Evolutionary conservation across 2,797 vertebrate species (phyloP), one percentile per base, ranked within the genome.

Genomic region (Aeoliscus strigatus): DNA sequence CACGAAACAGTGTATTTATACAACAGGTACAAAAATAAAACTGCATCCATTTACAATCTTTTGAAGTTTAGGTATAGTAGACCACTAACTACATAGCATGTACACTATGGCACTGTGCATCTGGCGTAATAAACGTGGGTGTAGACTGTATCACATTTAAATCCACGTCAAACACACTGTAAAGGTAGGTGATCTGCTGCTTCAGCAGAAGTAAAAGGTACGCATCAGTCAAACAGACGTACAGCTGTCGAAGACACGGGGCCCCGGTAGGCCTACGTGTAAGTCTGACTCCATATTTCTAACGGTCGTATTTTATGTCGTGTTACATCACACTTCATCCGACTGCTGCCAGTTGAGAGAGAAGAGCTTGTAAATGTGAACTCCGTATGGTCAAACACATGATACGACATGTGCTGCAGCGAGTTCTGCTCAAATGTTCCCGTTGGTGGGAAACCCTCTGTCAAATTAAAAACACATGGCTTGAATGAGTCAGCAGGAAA

Each of bases 401-500:
- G 51, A 54, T n/a, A 1, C 2, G 15, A 60, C 60, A 66, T 34
- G 48, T 53, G 53, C 40, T 37, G 55, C 55, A 27, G 27, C 0
- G 40, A 39, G 53, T 1, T 44, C 30, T 45, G 62, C 41, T 51
- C 33, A 15, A 35, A 29, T 35, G 67, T 45, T 45, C 9, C 39
- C 38, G 50, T 36, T 66, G 66, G 69, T 76, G 91, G 91, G 92
- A 92, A 92, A 87, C 87, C 92, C 89, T 87, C 72, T 83, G 80
- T 87, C 83, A 87, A 80, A 86, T 88, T 81, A 90, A 79, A 91
- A 87, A 87, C 76, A 81, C 81, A 81, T 87, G 91, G 89, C 82
- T 86, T 36, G 17, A 83, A 88, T 96, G 92, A 97, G 88, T 97
- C 92, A 96, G 88, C 83, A 87, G 66, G 81, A 88, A 45, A 80